These are phyloP conservation scores for Erebia aethiops DNA, from an alignment of 2,888 invertebrate genomes.

Conservation along the genomic window DNA sequence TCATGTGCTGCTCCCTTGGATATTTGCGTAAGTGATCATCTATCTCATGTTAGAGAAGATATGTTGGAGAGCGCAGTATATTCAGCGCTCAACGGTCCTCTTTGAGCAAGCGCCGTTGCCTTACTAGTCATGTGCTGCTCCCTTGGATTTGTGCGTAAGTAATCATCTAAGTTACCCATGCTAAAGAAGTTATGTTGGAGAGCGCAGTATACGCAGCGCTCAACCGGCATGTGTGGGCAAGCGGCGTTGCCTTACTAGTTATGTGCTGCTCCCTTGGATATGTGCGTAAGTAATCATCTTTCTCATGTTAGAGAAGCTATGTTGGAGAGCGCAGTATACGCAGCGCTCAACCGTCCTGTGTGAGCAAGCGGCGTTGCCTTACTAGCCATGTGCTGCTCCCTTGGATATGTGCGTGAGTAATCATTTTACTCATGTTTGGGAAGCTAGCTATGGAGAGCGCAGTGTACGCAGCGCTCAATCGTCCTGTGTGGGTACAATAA, in stretches of 20 bases:
- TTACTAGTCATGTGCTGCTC: conserved; percentile 77
- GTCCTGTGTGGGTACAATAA: conserved; percentile 82
- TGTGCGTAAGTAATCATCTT: conserved; percentile 63
- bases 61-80: conserved; percentile 82
- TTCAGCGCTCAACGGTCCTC: conserved; percentile 80
- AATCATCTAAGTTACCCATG: conserved; percentile 66
- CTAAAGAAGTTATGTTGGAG: conserved; percentile 77
- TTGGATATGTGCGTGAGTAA: conserved; percentile 78
- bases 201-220: conserved; percentile 82
- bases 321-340: conserved; percentile 80
- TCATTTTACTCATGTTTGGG: conserved; percentile 64
- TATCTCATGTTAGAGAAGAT: conserved; percentile 70
- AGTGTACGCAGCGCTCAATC: conserved; percentile 81
- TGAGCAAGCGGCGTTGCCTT: conserved; percentile 80
- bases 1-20: conserved; percentile 68
- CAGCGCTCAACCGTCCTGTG: conserved; percentile 79
- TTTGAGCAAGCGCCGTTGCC: conserved; percentile 79
- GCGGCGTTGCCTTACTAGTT: conserved; percentile 73
- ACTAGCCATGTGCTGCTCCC: conserved; percentile 76
- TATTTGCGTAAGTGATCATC: conserved; percentile 70
- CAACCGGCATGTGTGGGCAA: conserved; percentile 82
- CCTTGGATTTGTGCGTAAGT: conserved; percentile 81
- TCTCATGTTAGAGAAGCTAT: conserved; percentile 79
- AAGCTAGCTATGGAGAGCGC: conserved; percentile 79
- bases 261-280: conserved; percentile 80